These are phyloP conservation scores for Nothocercus nigrocapillus DNA, from an alignment of 2,113 vertebrate species.

Conservation along the genomic window DNA sequence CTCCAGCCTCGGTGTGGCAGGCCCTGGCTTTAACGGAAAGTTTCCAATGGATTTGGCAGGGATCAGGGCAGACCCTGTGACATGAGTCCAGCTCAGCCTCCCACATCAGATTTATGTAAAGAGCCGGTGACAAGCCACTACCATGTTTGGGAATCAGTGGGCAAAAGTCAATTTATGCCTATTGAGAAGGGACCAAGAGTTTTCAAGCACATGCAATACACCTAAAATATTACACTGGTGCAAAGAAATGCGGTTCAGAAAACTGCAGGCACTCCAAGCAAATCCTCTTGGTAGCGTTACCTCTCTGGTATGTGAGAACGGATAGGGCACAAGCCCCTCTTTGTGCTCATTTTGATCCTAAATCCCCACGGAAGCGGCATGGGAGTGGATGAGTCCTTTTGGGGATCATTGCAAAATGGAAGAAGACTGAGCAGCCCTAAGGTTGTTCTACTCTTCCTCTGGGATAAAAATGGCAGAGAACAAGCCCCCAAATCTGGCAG, in stretches of 20 bases:
- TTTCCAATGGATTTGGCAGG: not conserved
- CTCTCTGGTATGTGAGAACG: not conserved
- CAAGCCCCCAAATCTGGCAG: not conserved
- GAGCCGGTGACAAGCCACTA: not conserved
- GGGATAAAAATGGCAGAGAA: not conserved
- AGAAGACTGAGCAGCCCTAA: not conserved
- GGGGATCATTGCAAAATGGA: not conserved
- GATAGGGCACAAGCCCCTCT: not conserved
- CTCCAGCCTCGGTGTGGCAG: not conserved
- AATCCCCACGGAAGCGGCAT: not conserved
- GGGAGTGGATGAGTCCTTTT: not conserved
- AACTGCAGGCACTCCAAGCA: not conserved
- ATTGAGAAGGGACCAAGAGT: not conserved
- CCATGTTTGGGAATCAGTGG: not conserved
- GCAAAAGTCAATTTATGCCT: not conserved
- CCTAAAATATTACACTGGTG: not conserved
- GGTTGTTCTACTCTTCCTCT: not conserved
- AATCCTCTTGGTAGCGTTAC: not conserved
- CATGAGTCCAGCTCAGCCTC: not conserved
- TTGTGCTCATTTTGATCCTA: not conserved
- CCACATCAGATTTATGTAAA: not conserved
- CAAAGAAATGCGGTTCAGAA: not conserved
- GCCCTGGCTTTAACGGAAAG: not conserved
- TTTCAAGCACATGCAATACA: not conserved
- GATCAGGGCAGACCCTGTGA: not conserved